phyloP scores from a whole-genome alignment of 2,797 vertebrate genomes.

The Carcharodon carcharias region DNA sequence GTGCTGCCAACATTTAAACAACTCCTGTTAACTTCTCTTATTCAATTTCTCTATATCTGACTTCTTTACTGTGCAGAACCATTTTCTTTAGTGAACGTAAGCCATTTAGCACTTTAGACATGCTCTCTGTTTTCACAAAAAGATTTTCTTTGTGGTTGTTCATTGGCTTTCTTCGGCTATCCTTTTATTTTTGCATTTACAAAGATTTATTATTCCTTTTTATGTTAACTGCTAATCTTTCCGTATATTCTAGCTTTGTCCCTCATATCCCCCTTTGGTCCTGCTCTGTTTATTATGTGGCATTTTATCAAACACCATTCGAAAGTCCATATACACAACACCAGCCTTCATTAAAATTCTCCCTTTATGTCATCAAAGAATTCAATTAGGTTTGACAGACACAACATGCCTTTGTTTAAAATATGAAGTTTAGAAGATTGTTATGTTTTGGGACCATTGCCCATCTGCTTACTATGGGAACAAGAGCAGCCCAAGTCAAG shows the following conservation, averaged over 20 bases:
- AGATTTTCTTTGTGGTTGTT: too few species aligned
- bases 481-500: too few species aligned
- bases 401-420: not conserved
- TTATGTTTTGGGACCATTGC: too few species aligned
- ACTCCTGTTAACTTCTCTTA: not conserved
- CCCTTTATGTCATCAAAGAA: not conserved
- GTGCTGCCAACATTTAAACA: not conserved
- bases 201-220: not conserved
- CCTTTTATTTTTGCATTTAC: too few species aligned
- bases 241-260: not conserved
- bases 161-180: too few species aligned
- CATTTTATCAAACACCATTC: not conserved
- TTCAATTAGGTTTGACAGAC: not conserved
- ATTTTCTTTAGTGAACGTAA: not conserved
- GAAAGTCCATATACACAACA: not conserved
- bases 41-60: not conserved
- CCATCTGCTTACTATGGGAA: too few species aligned
- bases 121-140: too few species aligned
- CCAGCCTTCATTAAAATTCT: not conserved
- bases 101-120: not conserved
- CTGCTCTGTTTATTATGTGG: not conserved
- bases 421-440: too few species aligned
- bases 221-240: not conserved
- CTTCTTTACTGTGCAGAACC: not conserved
- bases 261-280: not conserved